phyloP scores from a whole-genome alignment of 2,888 invertebrate genomes.

The Campopleginae sp. region DNA sequence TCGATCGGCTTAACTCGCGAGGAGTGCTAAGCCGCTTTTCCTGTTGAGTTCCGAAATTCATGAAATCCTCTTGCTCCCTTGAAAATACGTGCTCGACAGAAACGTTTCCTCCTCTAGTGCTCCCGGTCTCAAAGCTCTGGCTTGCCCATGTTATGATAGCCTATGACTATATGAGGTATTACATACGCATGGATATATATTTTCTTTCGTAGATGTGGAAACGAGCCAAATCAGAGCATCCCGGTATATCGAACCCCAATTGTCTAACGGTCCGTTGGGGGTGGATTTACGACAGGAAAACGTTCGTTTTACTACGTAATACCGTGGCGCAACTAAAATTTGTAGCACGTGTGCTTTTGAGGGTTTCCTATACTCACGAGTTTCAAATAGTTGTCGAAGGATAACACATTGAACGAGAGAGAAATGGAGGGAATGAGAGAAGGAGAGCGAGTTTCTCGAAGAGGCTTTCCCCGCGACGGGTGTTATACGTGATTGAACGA shows the following conservation, averaged over 20 bases:
- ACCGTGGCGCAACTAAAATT: slow-evolving; percentile 29
- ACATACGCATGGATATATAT: slow-evolving; percentile 30
- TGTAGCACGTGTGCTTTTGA: slow-evolving; percentile 3
- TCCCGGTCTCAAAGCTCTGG: slow-evolving; percentile 33
- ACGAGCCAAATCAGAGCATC: slow-evolving; percentile 23
- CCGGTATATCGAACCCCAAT: slow-evolving; percentile 30
- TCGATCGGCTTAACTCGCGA: slow-evolving; percentile 63
- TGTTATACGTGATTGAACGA: slow-evolving; percentile 55
- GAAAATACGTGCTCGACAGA: slow-evolving; percentile 55
- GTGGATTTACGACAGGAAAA: slow-evolving; percentile 43
- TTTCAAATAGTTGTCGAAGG: slow-evolving; percentile 62
- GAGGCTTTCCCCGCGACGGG: slow-evolving; percentile 42
- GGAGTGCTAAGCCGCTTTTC: slow-evolving; percentile 66
- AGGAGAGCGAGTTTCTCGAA: slow-evolving; percentile 33
- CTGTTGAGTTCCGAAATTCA: slow-evolving; percentile 62
- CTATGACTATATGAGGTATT: slow-evolving; percentile 16
- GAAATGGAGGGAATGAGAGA: neutral
- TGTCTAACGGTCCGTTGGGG: slow-evolving; percentile 27
- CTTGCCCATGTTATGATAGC: slow-evolving; percentile 28
- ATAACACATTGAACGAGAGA: slow-evolving; percentile 47
- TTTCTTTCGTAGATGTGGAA: slow-evolving; percentile 35
- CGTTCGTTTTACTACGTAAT: slow-evolving; percentile 44
- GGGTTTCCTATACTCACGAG: slow-evolving; percentile 12
- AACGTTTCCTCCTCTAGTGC: slow-evolving; percentile 25
- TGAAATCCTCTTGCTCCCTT: slow-evolving; percentile 61